Percentiles rank a stretch among this genome's conserved stretches.
Conservation (phyloP, 2,797 vertebrate species). For the Danio jaintianensis region DNA sequence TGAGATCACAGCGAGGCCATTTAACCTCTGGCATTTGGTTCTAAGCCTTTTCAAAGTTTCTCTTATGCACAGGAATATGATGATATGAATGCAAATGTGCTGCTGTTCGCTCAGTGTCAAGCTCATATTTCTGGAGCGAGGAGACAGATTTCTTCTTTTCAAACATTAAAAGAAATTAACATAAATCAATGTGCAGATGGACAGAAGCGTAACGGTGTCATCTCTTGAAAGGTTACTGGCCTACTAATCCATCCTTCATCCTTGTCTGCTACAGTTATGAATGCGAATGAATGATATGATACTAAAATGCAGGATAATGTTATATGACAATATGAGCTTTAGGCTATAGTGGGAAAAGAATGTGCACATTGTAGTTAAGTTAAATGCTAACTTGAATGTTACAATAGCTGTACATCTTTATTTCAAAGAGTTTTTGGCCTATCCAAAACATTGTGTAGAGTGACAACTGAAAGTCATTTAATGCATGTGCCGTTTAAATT, state of each 20-base stretch:
- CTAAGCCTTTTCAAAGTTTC: constrained; percentile 23
- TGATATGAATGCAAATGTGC: neutral
- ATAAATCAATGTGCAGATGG: constrained; percentile 26
- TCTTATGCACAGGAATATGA: neutral
- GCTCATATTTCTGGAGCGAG: neutral
- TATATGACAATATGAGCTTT: no score
- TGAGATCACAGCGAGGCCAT: neutral
- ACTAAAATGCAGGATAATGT: neutral
- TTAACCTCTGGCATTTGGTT: constrained; percentile 28
- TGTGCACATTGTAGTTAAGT: neutral
- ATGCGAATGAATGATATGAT: neutral
- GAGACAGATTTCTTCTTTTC: neutral
- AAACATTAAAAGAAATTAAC: constrained; percentile 13
- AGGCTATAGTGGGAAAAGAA: neutral
- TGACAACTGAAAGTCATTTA: no score
- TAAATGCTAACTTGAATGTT: neutral
- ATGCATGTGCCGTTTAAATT: neutral
- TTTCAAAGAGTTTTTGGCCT: no score
- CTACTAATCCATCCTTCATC: constrained; percentile 19
- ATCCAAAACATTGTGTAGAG: no score
- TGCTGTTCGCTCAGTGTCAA: neutral
- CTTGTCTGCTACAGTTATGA: constrained; percentile 4
- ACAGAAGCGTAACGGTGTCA: neutral
- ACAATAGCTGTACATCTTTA: neutral
- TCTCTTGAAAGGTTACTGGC: constrained; percentile 18